phyloP scores from a whole-genome alignment of 2,113 vertebrate genomes.

The Chaetodon auriga region DNA sequence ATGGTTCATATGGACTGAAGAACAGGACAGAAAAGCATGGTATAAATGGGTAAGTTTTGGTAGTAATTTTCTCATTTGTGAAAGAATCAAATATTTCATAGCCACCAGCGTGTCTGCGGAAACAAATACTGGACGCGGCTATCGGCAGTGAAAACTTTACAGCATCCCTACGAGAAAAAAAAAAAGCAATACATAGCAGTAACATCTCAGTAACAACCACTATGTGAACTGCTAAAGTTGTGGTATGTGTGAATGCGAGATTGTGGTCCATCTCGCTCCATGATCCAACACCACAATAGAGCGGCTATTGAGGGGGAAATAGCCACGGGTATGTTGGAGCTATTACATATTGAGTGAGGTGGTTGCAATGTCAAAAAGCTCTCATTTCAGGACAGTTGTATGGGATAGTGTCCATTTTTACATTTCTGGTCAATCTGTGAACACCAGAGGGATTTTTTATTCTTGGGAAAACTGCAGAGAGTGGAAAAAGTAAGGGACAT shows the following conservation, averaged over 20 bases:
- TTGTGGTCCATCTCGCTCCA: conserved; percentile 19
- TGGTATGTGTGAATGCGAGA: conserved; percentile 39
- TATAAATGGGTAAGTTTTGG: not conserved
- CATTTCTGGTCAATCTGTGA: conserved; percentile 47
- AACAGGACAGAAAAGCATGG: conserved; percentile 4
- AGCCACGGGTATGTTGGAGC: conserved; percentile 51
- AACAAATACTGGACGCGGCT: not conserved
- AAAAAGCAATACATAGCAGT: conserved; percentile 13
- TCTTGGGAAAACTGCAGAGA: conserved; percentile 26
- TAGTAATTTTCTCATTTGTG: not conserved
- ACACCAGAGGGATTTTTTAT: conserved; percentile 42
- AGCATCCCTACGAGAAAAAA: conserved; percentile 4
- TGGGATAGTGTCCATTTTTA: conserved; percentile 47
- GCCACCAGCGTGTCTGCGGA: not conserved
- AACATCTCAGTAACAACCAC: conserved; percentile 25
- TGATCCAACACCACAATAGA: conserved; percentile 56
- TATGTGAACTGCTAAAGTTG: conserved; percentile 20
- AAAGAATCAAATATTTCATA: not conserved
- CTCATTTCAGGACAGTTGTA: conserved; percentile 24
- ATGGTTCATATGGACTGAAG: conserved; percentile 37
- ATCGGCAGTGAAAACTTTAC: conserved; percentile 1
- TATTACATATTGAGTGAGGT: conserved; percentile 30
- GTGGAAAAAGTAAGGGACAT: conserved; percentile 16
- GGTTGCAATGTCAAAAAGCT: conserved; percentile 37
- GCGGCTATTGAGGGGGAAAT: conserved; percentile 35